A percentile compares a stretch with the other conserved stretches of the same genome.
Evolutionary conservation across 2,888 invertebrate genomes (phyloP).

Genomic region (Nycteola revayana): DNA sequence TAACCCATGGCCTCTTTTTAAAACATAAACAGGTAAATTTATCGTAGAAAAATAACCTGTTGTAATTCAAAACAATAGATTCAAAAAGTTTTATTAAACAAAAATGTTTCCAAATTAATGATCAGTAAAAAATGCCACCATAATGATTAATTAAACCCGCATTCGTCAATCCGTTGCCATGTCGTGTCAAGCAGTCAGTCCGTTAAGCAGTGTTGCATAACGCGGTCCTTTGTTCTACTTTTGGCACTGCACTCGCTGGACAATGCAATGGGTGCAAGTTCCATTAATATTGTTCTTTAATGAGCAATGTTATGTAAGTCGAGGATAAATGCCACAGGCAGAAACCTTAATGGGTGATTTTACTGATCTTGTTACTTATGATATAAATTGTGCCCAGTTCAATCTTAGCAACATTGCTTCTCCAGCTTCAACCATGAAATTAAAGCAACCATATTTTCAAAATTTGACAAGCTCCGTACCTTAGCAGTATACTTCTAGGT

Average conservation of each 20-base stretch:
- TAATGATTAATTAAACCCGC: slow-evolving; percentile 27
- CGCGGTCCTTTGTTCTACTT: slow-evolving; percentile 23
- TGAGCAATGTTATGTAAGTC: slow-evolving; percentile 11
- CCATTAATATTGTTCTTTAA: slow-evolving; percentile 14
- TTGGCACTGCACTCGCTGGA: slow-evolving; percentile 14
- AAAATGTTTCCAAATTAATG: slow-evolving; percentile 37
- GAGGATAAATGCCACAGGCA: no score
- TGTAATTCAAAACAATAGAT: slow-evolving; percentile 23
- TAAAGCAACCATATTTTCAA: no score
- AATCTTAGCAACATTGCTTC: no score
- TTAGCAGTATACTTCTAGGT: no score
- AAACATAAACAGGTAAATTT: no score
- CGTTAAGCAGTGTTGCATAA: slow-evolving; percentile 22
- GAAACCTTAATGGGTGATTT: no score
- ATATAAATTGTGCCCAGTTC: no score
- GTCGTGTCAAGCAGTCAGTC: not conserved
- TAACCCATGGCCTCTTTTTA: no score
- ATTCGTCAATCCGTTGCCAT: slow-evolving; percentile 1
- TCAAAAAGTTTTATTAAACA: slow-evolving; percentile 16
- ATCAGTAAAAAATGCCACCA: slow-evolving; percentile 34
- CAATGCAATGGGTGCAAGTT: slow-evolving; percentile 10
- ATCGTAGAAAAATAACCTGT: no score
- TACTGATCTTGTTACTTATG: no score
- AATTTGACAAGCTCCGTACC: no score
- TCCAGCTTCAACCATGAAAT: no score